Conservation (phyloP, 2,113 vertebrate species). For the Cairina moschata region DNA sequence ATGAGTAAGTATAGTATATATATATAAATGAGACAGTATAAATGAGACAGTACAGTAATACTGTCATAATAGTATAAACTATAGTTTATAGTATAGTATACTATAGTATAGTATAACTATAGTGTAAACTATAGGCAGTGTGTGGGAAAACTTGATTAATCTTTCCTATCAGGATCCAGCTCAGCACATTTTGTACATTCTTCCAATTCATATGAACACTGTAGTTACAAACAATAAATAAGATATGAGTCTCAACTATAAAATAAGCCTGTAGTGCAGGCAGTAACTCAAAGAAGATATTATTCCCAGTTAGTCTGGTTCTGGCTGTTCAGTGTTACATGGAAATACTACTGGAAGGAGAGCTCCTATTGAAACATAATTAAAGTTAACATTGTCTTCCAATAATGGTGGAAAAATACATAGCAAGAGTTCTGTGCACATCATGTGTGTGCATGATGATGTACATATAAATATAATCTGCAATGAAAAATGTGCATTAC, state of each 20-base stretch:
- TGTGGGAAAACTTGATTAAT: not conserved
- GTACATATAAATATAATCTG: not conserved
- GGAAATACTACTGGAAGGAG: not conserved
- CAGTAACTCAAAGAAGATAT: not conserved
- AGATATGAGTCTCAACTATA: not conserved
- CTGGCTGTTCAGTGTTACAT: not conserved
- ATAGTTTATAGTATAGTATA: too few species aligned
- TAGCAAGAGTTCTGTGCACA: not conserved
- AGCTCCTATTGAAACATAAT: not conserved
- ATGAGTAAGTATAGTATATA: too few species aligned
- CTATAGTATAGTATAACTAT: too few species aligned
- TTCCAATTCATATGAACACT: not conserved
- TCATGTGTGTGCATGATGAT: not conserved
- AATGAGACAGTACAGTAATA: too few species aligned
- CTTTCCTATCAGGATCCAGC: not conserved
- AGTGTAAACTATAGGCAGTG: fast-evolving
- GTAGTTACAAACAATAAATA: not conserved
- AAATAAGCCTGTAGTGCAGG: not conserved
- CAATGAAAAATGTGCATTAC: not conserved
- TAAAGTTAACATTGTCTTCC: not conserved
- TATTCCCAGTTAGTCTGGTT: not conserved
- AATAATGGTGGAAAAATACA: not conserved
- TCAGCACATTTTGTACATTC: not conserved
- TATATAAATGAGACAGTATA: too few species aligned
- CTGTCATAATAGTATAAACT: not conserved